A percentile compares a stretch with the other conserved stretches of the same genome.
These are phyloP conservation scores for Acanthosepion pharaonis DNA, from an alignment of 2,888 invertebrate species.

Conservation along the genomic window DNA sequence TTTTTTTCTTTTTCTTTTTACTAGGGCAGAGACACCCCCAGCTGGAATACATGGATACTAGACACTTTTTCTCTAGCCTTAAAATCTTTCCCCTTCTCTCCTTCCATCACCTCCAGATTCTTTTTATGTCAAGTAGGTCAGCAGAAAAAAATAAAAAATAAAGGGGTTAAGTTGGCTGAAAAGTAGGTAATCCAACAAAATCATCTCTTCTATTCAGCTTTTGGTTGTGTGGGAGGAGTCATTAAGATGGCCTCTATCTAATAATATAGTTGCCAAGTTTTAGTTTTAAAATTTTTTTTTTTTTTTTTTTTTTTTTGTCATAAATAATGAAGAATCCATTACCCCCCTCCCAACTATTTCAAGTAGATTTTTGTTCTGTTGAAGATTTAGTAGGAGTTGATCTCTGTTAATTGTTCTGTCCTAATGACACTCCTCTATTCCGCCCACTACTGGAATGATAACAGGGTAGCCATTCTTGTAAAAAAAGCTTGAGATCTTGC, in stretches of 20 bases:
- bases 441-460: neutral
- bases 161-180: neutral
- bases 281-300: no score
- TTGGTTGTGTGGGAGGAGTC: neutral
- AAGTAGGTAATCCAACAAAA: neutral
- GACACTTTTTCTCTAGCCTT: neutral
- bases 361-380: neutral
- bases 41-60: neutral
- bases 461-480: no score
- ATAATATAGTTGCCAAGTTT: neutral
- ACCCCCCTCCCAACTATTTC: neutral
- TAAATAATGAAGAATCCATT: neutral
- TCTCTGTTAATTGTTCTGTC: neutral
- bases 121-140: neutral
- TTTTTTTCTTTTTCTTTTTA: neutral
- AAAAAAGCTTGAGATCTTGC: no score
- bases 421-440: no score
- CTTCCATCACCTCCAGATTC: neutral
- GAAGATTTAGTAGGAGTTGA: neutral
- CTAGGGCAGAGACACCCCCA: neutral
- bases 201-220: neutral
- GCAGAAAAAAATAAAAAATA: neutral
- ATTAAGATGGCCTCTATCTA: neutral
- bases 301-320: no score
- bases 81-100: neutral